Base-by-base conservation (phyloP, 1,140 invertebrate genomes). In the Drosophila gunungcola region DNA sequence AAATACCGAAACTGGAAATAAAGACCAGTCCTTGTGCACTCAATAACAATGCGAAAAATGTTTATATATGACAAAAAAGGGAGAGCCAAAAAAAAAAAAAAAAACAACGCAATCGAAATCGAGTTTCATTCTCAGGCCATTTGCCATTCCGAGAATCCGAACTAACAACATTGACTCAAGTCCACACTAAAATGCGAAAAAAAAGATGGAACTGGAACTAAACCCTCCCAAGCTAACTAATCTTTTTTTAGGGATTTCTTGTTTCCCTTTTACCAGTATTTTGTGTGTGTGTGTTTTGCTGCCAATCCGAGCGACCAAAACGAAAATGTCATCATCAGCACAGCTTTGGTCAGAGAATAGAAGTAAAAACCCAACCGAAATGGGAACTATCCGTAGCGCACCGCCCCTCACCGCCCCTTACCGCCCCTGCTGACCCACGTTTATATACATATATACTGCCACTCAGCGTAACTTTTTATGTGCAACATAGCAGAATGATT, bases 401-500 rank as follows among this genome's bases (percentile, higher is more conserved):
- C 29, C 29, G 29, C 29, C 29, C 29, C 29, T n/a, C n/a, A n/a
- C n/a, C n/a, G n/a, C n/a, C n/a, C n/a, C n/a, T n/a, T n/a, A 1
- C 29, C 13, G 27, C 39, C 6, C 21, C 42, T 39, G 29, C 29
- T 32, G 29, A 5, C 29, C 25, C 29, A 38, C 41, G 10, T 41
- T 5, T 43, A 32, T 42, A 55, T 67, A 48, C 46, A 70, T 70
- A 70, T 72, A 89, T 73, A 88, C 84, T 88, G 84, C 73, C 84
- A 89, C 84, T 88, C 84, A 88, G 84, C 84, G 84, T 88, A 84
- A 84, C 84, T 88, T 89, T 88, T 88, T 88, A 88, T 88, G 84
- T 88, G 84, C 84, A 88, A 89, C 84, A 88, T 88, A 89, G 84
- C 84, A 88, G 84, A 88, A 88, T 89, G 84, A 88, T 88, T 88